Evolutionary conservation across 2,888 invertebrate species (phyloP), one percentile per base, ranked within the genome.

Genomic region (Hartigia nigra): DNA sequence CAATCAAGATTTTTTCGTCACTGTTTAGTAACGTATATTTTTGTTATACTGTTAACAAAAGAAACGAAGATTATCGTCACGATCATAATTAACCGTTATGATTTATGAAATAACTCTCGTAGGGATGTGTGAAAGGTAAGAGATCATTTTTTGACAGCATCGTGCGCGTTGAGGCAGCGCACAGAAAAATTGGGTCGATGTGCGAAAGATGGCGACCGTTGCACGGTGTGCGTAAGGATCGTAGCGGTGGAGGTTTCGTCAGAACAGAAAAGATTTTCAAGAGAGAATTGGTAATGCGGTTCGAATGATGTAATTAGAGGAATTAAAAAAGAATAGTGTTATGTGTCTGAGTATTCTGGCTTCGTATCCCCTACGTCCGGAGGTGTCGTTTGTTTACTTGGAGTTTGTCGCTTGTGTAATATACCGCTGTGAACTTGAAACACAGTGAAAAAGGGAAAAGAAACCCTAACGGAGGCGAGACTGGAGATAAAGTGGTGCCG

Each of bases 101-200:
- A 55, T 23, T 55, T 23, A 55, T 55, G 5, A 23, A 55, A 55
- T 55, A 23, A 23, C 23, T 55, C 23, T 9, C 23, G 9, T 23
- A 23, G 23, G 55, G 55, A 55, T 23, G 23, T 55, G 23, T 23
- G 9, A 55, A 14, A 55, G 2, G 55, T 23, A 55, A 55, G 55
- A 55, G 55, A 55, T 55, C 23, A 55, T 55, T 77, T 69, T 78
- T 78, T 72, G 76, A 79, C 76, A 76, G 69, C 69, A 76, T 69
- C 36, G 31, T 76, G 78, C 78, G 78, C 78, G 76, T 31, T 74
- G 78, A 37, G 72, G 75, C 32, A 75, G 83, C 84, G 84, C 82
- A 82, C 69, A 77, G 79, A 87, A 88, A 84, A 87, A 89, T 88
- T 88, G 88, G 90, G 90, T 91, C 90, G 91, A 90, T 90, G 87